A percentile compares a stretch with the other conserved stretches of the same genome.
Conservation (phyloP, 2,797 vertebrate genomes). For the Urosaurus nigricauda region DNA sequence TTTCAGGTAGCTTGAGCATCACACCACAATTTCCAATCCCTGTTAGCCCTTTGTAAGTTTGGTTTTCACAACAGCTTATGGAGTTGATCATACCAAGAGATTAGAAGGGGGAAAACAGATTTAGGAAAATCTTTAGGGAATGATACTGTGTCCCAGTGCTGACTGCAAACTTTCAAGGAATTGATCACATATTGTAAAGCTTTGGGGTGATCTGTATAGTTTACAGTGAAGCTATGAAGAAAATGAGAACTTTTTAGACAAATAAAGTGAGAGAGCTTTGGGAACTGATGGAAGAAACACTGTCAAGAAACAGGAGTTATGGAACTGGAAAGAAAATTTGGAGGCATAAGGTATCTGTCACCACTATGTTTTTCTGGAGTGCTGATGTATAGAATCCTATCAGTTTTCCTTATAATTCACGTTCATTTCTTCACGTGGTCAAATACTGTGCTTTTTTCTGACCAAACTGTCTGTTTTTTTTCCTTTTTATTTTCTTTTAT, state of each 20-base stretch:
- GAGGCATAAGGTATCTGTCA: not conserved
- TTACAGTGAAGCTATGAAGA: not conserved
- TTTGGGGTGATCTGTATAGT: not conserved
- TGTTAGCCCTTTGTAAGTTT: no score
- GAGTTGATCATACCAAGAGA: no score
- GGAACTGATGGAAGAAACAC: not conserved
- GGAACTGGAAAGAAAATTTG: not conserved
- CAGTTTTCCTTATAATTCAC: not conserved
- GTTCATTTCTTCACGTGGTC: not conserved
- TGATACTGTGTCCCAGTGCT: no score
- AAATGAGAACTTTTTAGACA: not conserved
- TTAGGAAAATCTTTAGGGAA: no score
- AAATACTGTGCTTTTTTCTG: conserved; percentile 30
- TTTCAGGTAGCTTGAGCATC: no score
- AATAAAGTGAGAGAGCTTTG: not conserved
- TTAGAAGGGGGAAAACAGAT: no score
- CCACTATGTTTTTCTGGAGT: not conserved
- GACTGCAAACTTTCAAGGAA: not conserved
- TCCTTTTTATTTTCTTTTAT: conserved; percentile 45
- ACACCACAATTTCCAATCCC: no score
- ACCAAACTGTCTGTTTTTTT: conserved; percentile 3
- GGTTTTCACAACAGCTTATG: no score
- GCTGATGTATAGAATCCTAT: not conserved
- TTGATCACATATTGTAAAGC: not conserved
- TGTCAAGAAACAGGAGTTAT: not conserved